Base-by-base conservation (phyloP, 2,797 vertebrate species). In the Diglossa cyanea region DNA sequence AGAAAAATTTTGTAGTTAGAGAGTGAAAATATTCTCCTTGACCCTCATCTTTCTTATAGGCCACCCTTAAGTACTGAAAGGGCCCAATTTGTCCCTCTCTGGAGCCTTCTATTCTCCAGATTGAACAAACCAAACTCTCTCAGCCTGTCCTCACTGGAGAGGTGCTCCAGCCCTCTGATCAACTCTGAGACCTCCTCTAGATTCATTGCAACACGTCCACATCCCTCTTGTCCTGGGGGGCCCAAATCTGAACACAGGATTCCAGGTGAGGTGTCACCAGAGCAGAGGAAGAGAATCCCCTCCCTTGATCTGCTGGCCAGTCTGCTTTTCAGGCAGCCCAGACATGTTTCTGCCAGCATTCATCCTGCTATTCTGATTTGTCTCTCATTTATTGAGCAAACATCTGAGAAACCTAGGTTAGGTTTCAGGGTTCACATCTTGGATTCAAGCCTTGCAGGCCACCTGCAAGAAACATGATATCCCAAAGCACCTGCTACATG, bases 271-370 rank as follows among this genome's bases (percentile, higher is more conserved):
- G 1, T 37, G 6, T 76, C 48, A 47, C 5, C 6, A 71, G 65
- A 44, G 48, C 8, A 75, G 63, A 51, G 24, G 37, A 53, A 11
- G 26, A 57, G 11, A 33, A 53, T 44, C 9, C 3, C 6, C 13
- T 68, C 25, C 39, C 35, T 63, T 0, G 0, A 12, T 42, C 28
- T 61, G 20, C 55, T 70, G 47, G 10, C 10, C 42, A 37, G 1
- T 1, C 20, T 66, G 12, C 37, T 72, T 50, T 62, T 53, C 2
- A 24, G 16, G 40, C 30, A 33, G 30, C 23, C 54, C 40, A 40
- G 33, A 3, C 26, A 6, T 60, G 25, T 17, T 82, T 50, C 54
- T 91, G 58, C 9, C 54, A 86, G 50, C 20, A 51, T 31, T 55
- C 33, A 68, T 55, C 33, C 47, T 48, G 25, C 11, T 26, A 13